These are phyloP conservation scores for Halocynthia aurantium DNA, from an alignment of 23 tunicate genomes.

Conservation along the genomic window DNA sequence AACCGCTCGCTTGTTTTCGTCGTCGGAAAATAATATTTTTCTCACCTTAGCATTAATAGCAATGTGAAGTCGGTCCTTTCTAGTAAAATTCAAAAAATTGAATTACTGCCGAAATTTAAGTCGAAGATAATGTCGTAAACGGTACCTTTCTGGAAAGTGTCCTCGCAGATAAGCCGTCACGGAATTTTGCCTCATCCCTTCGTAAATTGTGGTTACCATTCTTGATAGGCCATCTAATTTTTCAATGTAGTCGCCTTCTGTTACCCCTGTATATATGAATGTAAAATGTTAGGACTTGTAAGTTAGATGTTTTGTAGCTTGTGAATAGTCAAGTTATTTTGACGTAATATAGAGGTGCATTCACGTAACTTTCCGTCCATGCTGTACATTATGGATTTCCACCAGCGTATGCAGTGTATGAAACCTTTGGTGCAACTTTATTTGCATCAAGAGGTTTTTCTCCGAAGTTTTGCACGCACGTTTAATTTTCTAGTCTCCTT, in stretches of 20 bases:
- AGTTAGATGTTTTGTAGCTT: too few species aligned
- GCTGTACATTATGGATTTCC: not conserved
- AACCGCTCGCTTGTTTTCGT: slow-evolving; percentile 5
- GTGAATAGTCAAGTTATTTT: too few species aligned
- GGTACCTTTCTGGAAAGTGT: slow-evolving; percentile 17
- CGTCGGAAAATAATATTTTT: slow-evolving; percentile 28
- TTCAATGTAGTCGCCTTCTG: slow-evolving; percentile 1
- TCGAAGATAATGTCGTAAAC: not conserved
- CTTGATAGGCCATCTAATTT: slow-evolving; percentile 2
- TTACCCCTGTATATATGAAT: not conserved
- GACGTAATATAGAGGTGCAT: too few species aligned
- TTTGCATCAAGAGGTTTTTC: too few species aligned
- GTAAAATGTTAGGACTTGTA: too few species aligned
- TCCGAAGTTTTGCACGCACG: too few species aligned
- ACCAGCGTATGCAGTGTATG: not conserved
- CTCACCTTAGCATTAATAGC: slow-evolving; percentile 38
- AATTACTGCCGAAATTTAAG: not conserved
- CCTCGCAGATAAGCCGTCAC: slow-evolving; percentile 5
- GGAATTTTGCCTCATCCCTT: slow-evolving; percentile 1
- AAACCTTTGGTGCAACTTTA: too few species aligned
- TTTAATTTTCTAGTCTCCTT: too few species aligned
- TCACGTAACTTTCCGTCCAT: not conserved
- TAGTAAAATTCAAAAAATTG: not conserved
- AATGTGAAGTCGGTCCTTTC: slow-evolving; percentile 37
- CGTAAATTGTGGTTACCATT: slow-evolving; percentile 7